phyloP scores from a whole-genome alignment of 2,797 vertebrate genomes.

The Crax fasciolata region DNA sequence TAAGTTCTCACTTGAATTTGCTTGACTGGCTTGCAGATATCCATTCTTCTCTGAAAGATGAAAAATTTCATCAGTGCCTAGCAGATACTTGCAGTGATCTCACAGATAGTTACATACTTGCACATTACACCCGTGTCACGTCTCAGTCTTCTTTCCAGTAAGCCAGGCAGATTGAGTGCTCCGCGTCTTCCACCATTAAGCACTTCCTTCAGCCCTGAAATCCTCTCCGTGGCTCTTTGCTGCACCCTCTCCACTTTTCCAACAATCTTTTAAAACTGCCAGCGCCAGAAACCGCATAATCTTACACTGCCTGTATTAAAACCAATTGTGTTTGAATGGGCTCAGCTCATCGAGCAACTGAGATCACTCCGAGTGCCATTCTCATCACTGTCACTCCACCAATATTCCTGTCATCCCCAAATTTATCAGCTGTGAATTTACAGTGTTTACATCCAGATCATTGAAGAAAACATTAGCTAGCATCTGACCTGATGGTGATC shows the following conservation, averaged over 20 bases:
- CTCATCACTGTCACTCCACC: slow-evolving; percentile 56
- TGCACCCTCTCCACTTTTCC: slow-evolving; percentile 35
- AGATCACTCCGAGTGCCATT: slow-evolving; percentile 57
- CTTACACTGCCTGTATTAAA: slow-evolving; percentile 59
- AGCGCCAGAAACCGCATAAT: slow-evolving; percentile 13
- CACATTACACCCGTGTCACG: slow-evolving; percentile 25
- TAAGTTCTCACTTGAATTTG: background rate
- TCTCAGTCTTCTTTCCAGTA: slow-evolving; percentile 52
- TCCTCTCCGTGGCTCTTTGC: slow-evolving; percentile 34
- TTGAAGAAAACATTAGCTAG: slow-evolving; percentile 63
- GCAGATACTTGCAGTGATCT: slow-evolving; percentile 28
- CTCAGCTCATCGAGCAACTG: slow-evolving; percentile 57
- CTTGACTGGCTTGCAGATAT: background rate
- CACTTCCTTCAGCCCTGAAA: slow-evolving; percentile 57
- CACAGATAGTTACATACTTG: background rate
- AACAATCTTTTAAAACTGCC: slow-evolving; percentile 18
- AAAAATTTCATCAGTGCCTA: background rate
- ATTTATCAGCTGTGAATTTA: slow-evolving; percentile 70
- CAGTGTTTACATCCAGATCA: slow-evolving; percentile 51
- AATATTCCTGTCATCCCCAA: slow-evolving; percentile 39
- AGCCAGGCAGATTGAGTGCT: slow-evolving; percentile 32
- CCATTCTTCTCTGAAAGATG: background rate
- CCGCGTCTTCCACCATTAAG: slow-evolving; percentile 56
- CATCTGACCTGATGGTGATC: slow-evolving; percentile 53
- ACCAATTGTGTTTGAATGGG: slow-evolving; percentile 65